Conservation (phyloP, 2,888 invertebrate genomes). For the Rhagonycha fulva region DNA sequence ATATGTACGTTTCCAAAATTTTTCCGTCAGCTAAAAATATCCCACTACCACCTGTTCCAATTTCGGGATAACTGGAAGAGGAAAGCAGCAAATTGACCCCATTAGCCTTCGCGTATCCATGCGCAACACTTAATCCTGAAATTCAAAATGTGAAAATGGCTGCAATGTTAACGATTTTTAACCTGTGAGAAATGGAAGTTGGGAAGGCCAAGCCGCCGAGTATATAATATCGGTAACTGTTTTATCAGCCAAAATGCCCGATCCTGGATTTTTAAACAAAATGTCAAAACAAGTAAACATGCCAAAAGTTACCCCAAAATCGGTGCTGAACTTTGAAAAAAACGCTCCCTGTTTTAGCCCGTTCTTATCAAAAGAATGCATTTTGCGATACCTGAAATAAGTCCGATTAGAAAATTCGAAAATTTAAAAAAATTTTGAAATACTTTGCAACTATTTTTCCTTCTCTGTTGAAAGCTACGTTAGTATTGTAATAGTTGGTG, state of each 20-base stretch:
- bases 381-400: background rate
- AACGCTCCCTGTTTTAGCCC: background rate
- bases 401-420: background rate
- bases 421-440: background rate
- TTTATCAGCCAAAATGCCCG: background rate
- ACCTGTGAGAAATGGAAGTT: background rate
- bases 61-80: slow-evolving; percentile 29
- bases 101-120: slow-evolving; percentile 37
- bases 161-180: background rate
- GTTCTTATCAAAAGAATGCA: background rate
- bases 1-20: background rate
- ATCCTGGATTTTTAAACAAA: background rate
- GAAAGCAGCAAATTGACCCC: slow-evolving; percentile 38
- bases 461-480: background rate
- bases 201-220: background rate
- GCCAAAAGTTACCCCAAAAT: background rate
- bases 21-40: slow-evolving; percentile 31
- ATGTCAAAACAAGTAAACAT: background rate
- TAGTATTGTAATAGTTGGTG: background rate
- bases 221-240: background rate
- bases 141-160: background rate
- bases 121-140: slow-evolving; percentile 20
- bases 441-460: background rate
- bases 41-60: slow-evolving; percentile 35
- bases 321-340: background rate